phyloP scores from a whole-genome alignment of 1,140 invertebrate species.

The Dermatophagoides farinae region DNA sequence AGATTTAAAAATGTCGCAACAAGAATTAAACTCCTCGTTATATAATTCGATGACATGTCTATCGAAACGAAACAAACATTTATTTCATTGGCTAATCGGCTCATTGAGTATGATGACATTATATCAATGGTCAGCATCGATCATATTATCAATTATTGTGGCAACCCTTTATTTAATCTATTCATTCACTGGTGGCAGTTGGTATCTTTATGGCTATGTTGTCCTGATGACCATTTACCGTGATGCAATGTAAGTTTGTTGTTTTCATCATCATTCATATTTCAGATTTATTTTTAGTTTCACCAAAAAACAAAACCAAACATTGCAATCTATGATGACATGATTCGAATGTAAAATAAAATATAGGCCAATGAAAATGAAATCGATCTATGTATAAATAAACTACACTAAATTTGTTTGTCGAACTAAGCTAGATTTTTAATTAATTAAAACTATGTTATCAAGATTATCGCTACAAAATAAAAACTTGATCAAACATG shows the following conservation, averaged over 20 bases:
- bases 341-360: neutral
- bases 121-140: neutral
- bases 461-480: neutral
- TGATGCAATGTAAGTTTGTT: constrained; percentile 12
- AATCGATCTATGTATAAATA: neutral
- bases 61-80: neutral
- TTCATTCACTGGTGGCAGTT: constrained; percentile 10
- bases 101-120: neutral
- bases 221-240: constrained; percentile 3
- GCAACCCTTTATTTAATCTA: neutral
- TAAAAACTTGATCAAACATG: too few relatives aligned
- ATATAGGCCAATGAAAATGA: neutral
- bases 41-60: neutral
- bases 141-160: neutral
- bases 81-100: neutral
- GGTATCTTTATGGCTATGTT: constrained; percentile 5
- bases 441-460: too few relatives aligned
- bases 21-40: neutral
- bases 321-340: neutral
- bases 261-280: neutral
- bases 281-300: too few relatives aligned
- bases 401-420: too few relatives aligned
- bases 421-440: neutral
- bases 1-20: neutral
- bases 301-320: too few relatives aligned